Evolutionary conservation across 2,113 vertebrate species (phyloP).

Genomic region (Mystacornis crossleyi): DNA sequence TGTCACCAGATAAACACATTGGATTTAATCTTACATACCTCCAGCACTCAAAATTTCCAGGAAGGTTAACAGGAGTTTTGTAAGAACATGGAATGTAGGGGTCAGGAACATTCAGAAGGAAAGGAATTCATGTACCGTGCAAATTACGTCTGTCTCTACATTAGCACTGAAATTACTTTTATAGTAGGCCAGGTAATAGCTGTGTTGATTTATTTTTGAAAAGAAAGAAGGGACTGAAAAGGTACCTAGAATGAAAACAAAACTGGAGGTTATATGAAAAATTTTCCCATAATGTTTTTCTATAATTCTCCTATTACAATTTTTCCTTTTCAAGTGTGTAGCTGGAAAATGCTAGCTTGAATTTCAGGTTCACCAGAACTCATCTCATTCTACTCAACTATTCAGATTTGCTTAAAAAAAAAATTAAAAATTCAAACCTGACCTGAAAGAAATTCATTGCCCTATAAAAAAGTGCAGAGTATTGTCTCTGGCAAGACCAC

Average conservation of each 20-base stretch:
- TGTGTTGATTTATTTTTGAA: not conserved
- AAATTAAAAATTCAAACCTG: not conserved
- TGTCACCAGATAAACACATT: not conserved
- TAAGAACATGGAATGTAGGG: conserved; percentile 28
- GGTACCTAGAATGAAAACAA: not conserved
- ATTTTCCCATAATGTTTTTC: not conserved
- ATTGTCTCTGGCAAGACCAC: not conserved
- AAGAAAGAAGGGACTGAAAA: not conserved
- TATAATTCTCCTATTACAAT: not conserved
- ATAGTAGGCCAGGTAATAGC: not conserved
- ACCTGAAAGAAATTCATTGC: not conserved
- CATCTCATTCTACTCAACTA: not conserved
- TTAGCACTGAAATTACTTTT: not conserved
- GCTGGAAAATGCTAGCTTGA: not conserved
- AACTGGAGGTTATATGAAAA: not conserved
- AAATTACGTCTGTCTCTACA: not conserved
- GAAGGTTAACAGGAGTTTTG: conserved; percentile 23
- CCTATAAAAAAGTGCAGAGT: not conserved
- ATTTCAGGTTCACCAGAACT: not conserved
- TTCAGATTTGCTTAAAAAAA: not conserved
- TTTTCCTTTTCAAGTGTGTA: not conserved
- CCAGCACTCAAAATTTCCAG: conserved; percentile 25
- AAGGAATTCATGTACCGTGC: conserved; percentile 16
- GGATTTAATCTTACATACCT: conserved; percentile 11
- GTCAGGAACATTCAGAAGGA: conserved; percentile 29